phyloP scores from a whole-genome alignment of 2,888 invertebrate genomes.

The Cephus spinipes region DNA sequence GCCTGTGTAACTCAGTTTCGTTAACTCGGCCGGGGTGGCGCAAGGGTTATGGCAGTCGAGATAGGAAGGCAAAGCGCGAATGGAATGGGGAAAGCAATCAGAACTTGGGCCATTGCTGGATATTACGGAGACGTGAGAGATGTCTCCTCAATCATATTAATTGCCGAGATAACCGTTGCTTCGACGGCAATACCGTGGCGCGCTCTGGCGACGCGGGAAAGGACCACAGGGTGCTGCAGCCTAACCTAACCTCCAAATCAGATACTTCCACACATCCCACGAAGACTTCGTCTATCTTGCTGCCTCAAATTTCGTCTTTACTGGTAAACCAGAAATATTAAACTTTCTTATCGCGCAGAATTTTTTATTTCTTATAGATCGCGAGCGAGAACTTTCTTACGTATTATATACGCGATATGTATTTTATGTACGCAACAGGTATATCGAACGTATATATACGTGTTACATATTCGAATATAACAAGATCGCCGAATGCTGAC shows the following conservation, averaged over 20 bases:
- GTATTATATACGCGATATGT: too few relatives aligned
- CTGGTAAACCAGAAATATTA: neutral
- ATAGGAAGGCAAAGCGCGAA: conserved; percentile 49
- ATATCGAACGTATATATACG: neutral
- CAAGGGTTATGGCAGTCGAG: conserved; percentile 57
- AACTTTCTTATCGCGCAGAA: too few relatives aligned
- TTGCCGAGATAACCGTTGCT: conserved; percentile 65
- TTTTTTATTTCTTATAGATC: too few relatives aligned
- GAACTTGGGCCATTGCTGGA: conserved; percentile 67
- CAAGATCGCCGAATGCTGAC: neutral
- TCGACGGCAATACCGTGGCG: conserved; percentile 51
- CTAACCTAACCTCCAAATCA: conserved; percentile 5
- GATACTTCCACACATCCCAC: neutral
- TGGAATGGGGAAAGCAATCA: conserved; percentile 64
- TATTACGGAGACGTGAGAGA: conserved; percentile 66
- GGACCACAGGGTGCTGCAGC: neutral
- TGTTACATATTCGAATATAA: neutral
- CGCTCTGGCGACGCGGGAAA: conserved; percentile 5
- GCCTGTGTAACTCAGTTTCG: conserved; percentile 43
- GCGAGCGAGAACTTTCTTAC: too few relatives aligned
- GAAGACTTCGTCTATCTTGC: too few relatives aligned
- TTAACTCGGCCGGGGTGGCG: conserved; percentile 38
- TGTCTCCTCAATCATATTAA: conserved; percentile 67
- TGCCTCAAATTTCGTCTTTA: neutral
- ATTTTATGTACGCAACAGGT: too few relatives aligned